Conservation (phyloP, 2,113 vertebrate genomes). For the Stomatorhinus ivindoensis region DNA sequence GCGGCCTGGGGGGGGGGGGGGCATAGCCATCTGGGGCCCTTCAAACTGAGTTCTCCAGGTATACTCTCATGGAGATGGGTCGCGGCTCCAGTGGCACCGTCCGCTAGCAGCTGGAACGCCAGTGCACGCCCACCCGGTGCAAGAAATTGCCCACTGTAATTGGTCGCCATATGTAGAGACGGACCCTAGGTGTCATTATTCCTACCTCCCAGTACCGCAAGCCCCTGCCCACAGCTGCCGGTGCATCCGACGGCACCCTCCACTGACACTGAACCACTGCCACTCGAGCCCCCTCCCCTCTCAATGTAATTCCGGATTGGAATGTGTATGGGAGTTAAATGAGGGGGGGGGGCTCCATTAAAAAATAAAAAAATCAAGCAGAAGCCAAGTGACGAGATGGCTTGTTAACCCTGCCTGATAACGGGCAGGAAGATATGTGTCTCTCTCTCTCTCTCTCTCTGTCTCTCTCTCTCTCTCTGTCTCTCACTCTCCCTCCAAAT, state of each 20-base stretch:
- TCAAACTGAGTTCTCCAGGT: neutral
- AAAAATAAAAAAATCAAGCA: constrained; percentile 51
- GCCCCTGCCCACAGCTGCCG: neutral
- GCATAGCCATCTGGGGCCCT: neutral
- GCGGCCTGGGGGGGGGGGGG: neutral
- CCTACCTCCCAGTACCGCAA: neutral
- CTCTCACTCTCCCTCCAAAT: constrained; percentile 5
- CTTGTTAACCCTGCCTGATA: constrained; percentile 53
- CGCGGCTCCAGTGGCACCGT: neutral
- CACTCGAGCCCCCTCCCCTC: neutral
- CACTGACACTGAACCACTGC: neutral
- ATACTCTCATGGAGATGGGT: neutral
- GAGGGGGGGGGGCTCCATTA: constrained; percentile 48
- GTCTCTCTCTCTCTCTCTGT: constrained; percentile 20
- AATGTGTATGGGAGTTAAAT: constrained; percentile 32
- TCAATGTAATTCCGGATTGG: constrained; percentile 45
- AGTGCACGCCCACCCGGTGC: neutral
- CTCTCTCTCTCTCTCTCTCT: constrained; percentile 9
- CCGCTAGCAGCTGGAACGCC: neutral
- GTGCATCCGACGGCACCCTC: neutral
- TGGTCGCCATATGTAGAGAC: neutral
- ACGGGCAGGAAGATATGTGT: constrained; percentile 45
- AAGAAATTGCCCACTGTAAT: neutral
- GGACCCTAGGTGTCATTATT: neutral
- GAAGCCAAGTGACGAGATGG: constrained; percentile 46